These are phyloP conservation scores for Nephrotoma guestfalica DNA, from an alignment of 2,888 invertebrate species.

Conservation along the genomic window DNA sequence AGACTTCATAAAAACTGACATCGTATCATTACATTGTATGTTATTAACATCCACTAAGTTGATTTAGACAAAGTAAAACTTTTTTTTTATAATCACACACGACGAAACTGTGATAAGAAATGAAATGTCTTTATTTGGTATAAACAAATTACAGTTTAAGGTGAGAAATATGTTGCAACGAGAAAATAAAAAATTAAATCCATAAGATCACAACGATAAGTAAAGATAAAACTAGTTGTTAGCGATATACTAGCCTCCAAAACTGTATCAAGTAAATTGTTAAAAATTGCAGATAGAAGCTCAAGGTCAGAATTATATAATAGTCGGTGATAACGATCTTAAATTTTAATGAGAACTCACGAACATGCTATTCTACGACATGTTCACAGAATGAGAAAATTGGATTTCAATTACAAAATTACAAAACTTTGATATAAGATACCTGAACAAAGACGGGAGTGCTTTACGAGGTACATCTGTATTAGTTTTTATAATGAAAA, in stretches of 20 bases:
- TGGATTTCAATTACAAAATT: no score
- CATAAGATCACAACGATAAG: neutral
- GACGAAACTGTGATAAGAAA: neutral
- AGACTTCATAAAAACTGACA: neutral
- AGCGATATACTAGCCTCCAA: neutral
- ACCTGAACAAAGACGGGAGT: no score
- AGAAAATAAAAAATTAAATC: neutral
- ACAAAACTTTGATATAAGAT: neutral
- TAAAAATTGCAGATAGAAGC: neutral
- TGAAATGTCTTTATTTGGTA: neutral
- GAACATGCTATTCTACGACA: no score
- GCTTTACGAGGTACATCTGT: no score
- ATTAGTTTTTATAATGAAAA: neutral
- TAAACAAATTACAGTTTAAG: neutral
- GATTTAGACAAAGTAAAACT: neutral
- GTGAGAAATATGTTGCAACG: neutral
- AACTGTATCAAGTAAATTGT: neutral
- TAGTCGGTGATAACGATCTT: no score
- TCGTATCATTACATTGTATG: neutral
- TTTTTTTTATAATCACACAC: neutral
- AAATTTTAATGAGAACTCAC: no score
- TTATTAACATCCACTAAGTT: neutral
- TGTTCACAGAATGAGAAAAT: no score
- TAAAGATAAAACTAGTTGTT: neutral
- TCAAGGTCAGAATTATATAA: neutral